Evolutionary conservation across 2,113 vertebrate genomes (phyloP), one percentile per base, ranked within the genome.

Genomic region (Oostethus manadensis): DNA sequence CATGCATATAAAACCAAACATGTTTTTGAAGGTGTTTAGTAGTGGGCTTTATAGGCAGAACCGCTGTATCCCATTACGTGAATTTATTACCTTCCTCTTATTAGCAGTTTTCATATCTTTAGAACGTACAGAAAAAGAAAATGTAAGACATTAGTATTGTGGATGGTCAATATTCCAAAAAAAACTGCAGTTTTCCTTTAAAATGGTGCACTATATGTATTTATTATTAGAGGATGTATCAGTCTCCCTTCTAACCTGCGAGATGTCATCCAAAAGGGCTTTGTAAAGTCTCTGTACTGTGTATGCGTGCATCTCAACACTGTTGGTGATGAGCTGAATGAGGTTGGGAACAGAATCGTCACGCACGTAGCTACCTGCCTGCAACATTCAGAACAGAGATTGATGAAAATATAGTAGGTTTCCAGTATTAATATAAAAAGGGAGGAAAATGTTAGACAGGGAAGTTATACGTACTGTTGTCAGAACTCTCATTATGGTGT

Each of bases 251-350:
- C 43, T 72, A 79, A 99, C 97, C 92, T 99, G 97, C 51, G 97
- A 99, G 71, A 97, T 95, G 86, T 99, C 97, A 73, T 98, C 96
- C 79, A 97, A 87, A 78, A 98, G 90, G 38, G 97, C 97, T 91
- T 99, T 99, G 87, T 98, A 99, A 60, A 99, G 93, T 86, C 94
- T 95, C 89, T 99, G 97, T 38, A 99, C 97, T 58, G 96, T 99
- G 77, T 99, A 99, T 60, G 94, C 94, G 54, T 99, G 96, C 93
- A 99, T 98, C 86, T 99, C 95, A 71, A 96, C 90, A 29, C 95
- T 98, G 74, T 99, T 99, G n/a, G 97, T 99, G 90, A 99, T 99
- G 64, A 99, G 92, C 85, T 98, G 97, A 79, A 99, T 99, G 78
- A 99, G 92, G 85, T 98, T 99, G 18, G 97, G 97, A 55, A 99